Conservation (phyloP, 2,888 invertebrate species). For the Himalopsyche kuldschensis region DNA sequence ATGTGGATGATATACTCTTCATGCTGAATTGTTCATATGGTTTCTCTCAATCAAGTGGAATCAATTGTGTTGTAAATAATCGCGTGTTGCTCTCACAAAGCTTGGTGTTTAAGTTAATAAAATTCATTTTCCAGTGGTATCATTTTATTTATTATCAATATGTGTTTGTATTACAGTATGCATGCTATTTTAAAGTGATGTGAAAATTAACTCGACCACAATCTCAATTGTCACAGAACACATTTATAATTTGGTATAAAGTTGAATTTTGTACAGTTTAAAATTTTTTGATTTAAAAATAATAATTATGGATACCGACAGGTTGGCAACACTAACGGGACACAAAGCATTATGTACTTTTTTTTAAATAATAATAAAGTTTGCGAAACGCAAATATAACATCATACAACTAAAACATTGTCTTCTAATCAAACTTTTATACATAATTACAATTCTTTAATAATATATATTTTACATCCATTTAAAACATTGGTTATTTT, state of each 20-base stretch:
- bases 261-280: background rate
- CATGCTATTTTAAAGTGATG: background rate
- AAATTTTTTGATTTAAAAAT: background rate
- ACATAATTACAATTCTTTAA: background rate
- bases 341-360: background rate
- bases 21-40: too few relatives aligned
- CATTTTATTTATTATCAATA: background rate
- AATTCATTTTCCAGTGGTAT: background rate
- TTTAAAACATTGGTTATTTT: background rate
- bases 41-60: too few relatives aligned
- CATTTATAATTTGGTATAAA: background rate
- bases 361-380: background rate
- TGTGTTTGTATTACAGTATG: background rate
- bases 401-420: background rate
- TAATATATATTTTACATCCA: background rate
- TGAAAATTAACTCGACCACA: background rate
- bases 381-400: background rate
- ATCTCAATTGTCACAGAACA: background rate
- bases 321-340: background rate
- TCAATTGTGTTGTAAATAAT: too few relatives aligned
- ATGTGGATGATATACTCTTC: too few relatives aligned
- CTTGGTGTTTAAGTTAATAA: background rate
- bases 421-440: background rate
- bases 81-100: too few relatives aligned
- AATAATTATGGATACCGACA: background rate